Evolutionary conservation across 2,797 vertebrate species (phyloP).

Genomic region (Pangasius sanitwongsei): DNA sequence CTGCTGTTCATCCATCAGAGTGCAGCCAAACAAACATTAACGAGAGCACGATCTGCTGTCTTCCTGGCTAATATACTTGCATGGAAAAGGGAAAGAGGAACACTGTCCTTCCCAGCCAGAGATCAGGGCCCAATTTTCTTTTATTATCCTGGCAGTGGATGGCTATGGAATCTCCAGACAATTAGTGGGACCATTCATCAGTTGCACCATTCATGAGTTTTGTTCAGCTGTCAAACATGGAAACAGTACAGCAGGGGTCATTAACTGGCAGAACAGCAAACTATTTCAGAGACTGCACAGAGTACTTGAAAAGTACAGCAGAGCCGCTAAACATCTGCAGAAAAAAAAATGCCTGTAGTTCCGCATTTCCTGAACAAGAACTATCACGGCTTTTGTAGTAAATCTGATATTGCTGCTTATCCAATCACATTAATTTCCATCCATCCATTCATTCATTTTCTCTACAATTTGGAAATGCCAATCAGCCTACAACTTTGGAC

Average conservation of each 20-base stretch:
- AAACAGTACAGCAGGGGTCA: not conserved
- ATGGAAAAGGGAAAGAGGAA: not conserved
- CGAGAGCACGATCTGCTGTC: not conserved
- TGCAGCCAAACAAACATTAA: not conserved
- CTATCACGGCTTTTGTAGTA: not conserved
- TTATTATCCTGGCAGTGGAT: not conserved
- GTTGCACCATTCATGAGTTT: not conserved
- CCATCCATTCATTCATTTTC: not conserved
- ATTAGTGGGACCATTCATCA: not conserved
- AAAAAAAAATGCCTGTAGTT: not conserved
- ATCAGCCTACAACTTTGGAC: too few relatives aligned
- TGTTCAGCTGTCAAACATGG: not conserved
- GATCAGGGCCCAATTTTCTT: not conserved
- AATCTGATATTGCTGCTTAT: not conserved
- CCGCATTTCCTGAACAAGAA: not conserved
- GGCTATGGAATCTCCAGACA: not conserved
- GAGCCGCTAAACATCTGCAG: not conserved
- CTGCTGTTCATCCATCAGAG: not conserved
- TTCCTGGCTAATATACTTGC: not conserved
- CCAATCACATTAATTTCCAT: not conserved
- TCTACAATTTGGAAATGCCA: too few relatives aligned
- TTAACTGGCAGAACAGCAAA: not conserved
- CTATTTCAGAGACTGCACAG: not conserved
- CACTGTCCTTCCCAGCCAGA: not conserved
- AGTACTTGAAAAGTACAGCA: not conserved